Evolutionary conservation across 2,888 invertebrate genomes (phyloP).

Genomic region (Caenorhabditis plicata): DNA sequence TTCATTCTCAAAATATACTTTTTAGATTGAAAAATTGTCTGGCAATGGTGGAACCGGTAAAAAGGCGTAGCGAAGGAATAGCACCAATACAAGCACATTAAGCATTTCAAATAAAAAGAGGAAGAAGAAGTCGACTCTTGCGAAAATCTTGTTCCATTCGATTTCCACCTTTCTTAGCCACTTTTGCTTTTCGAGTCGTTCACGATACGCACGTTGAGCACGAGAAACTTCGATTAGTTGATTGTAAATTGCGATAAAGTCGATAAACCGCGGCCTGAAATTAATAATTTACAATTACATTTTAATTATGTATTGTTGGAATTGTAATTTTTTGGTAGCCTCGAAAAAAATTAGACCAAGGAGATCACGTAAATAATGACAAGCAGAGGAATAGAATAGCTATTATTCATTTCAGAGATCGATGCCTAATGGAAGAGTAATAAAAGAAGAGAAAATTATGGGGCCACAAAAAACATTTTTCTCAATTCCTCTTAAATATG

Average conservation of each 20-base stretch:
- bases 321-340: neutral
- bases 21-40: conserved; percentile 43
- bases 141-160: conserved; percentile 61
- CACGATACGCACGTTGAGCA: conserved; percentile 51
- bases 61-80: conserved; percentile 61
- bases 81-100: conserved; percentile 53
- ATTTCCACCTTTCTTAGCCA: conserved; percentile 53
- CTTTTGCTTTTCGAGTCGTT: conserved; percentile 46
- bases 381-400: no score
- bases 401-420: no score
- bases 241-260: conserved; percentile 41
- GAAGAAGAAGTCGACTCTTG: conserved; percentile 57
- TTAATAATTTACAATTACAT: neutral
- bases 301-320: neutral
- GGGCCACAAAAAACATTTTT: no score
- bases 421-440: no score
- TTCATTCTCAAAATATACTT: no score
- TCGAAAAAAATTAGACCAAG: no score
- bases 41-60: conserved; percentile 53
- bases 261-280: conserved; percentile 44
- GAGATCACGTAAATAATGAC: no score
- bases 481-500: no score
- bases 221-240: conserved; percentile 48
- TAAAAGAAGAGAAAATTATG: no score
- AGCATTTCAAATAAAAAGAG: conserved; percentile 58